Percentiles rank a stretch among this genome's conserved stretches.
Conservation (phyloP, 2,888 invertebrate genomes). For the Amphiduros pacificus region DNA sequence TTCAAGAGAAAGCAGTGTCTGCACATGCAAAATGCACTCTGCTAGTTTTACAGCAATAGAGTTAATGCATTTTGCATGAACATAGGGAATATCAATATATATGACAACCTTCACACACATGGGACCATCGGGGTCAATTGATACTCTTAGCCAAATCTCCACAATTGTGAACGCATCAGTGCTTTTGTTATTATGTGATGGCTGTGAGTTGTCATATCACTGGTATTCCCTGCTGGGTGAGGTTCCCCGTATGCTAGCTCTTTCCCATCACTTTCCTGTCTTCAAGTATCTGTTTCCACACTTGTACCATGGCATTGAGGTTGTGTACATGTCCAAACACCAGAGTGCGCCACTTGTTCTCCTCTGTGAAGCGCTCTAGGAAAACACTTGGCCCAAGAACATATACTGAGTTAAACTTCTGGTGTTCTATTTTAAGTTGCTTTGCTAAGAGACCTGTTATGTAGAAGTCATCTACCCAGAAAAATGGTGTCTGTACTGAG, state of each 20-base stretch:
- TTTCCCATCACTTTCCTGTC: slow-evolving; percentile 16
- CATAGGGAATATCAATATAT: too few species aligned
- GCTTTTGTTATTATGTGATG: too few species aligned
- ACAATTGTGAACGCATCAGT: too few species aligned
- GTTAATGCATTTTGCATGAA: too few species aligned
- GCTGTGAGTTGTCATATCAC: too few species aligned
- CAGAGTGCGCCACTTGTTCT: slow-evolving; percentile 36
- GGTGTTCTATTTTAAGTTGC: slow-evolving; percentile 41
- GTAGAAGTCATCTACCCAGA: slow-evolving; percentile 92
- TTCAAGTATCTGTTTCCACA: slow-evolving; percentile 38
- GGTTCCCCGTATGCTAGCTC: slow-evolving; percentile 18
- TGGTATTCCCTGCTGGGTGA: too few species aligned
- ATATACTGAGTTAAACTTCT: slow-evolving; percentile 48
- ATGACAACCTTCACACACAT: too few species aligned
- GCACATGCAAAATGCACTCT: too few species aligned
- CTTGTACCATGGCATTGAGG: slow-evolving; percentile 40
- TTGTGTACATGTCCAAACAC: slow-evolving; percentile 53
- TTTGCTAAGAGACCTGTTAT: slow-evolving; percentile 76
- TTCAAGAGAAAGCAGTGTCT: too few species aligned
- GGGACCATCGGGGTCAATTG: too few species aligned
- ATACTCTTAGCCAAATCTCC: too few species aligned
- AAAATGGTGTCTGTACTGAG: slow-evolving; percentile 70
- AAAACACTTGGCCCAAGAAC: slow-evolving; percentile 43
- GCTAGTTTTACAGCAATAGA: too few species aligned
- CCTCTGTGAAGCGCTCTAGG: slow-evolving; percentile 41